Conservation (phyloP, 2,113 vertebrate genomes). For the Esox niger region DNA sequence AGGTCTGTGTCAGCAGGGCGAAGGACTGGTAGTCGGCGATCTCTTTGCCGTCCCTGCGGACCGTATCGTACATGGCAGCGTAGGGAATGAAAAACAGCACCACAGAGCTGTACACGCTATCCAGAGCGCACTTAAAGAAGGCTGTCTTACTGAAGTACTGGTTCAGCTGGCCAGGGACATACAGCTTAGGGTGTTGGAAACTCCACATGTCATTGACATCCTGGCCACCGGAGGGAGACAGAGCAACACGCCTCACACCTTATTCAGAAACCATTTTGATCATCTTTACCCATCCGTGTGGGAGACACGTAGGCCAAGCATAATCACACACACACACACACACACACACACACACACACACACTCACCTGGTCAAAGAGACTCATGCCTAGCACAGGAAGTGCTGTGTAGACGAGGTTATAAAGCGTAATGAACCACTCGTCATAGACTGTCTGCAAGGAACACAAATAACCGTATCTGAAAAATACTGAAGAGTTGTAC, state of each 20-base stretch:
- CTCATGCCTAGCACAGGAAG: slow-evolving; percentile 93
- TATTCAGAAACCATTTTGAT: not conserved
- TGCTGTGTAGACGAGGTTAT: slow-evolving; percentile 93
- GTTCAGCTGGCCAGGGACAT: slow-evolving; percentile 87
- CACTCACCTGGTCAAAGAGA: slow-evolving; percentile 65
- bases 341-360: not conserved
- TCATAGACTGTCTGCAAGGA: slow-evolving; percentile 87
- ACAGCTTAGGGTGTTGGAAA: slow-evolving; percentile 85
- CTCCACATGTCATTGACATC: slow-evolving; percentile 93
- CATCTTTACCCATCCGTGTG: not conserved
- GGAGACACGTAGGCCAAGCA: slow-evolving; percentile 9
- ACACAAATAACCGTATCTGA: not conserved
- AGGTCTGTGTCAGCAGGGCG: slow-evolving; percentile 86
- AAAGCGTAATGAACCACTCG: slow-evolving; percentile 93
- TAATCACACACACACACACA: slow-evolving; percentile 5
- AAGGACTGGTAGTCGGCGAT: slow-evolving; percentile 93
- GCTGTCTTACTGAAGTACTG: slow-evolving; percentile 87
- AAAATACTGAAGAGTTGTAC: no score
- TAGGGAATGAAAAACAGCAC: slow-evolving; percentile 94
- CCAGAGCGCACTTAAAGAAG: slow-evolving; percentile 85
- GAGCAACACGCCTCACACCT: not conserved
- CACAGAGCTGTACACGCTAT: slow-evolving; percentile 93
- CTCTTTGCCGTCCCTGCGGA: slow-evolving; percentile 81
- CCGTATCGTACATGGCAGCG: slow-evolving; percentile 74
- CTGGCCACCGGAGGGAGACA: slow-evolving; percentile 66